phyloP scores from a whole-genome alignment of 2,888 invertebrate genomes.

The Tachina grossa region DNA sequence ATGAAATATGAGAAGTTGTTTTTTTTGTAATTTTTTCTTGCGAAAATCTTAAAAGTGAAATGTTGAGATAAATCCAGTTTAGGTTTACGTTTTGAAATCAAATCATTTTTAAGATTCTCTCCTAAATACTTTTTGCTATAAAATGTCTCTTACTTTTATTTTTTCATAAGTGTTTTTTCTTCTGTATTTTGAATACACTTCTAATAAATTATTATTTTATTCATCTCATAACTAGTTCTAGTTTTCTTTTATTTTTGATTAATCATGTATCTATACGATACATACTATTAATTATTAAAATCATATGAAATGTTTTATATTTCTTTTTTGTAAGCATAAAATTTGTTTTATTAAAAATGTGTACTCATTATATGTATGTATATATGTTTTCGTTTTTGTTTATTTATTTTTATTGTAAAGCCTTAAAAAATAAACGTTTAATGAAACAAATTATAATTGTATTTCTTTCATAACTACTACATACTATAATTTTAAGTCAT shows the following conservation, averaged over 20 bases:
- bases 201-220: constrained; percentile 55
- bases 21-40: not conserved
- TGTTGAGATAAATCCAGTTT: not conserved
- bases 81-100: not conserved
- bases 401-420: constrained; percentile 51
- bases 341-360: constrained; percentile 56
- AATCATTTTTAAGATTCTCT: constrained; percentile 55
- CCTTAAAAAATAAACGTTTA: constrained; percentile 52
- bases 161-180: constrained; percentile 50
- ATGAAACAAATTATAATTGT: constrained; percentile 55
- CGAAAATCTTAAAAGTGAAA: constrained; percentile 43
- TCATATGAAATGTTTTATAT: constrained; percentile 40
- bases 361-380: constrained; percentile 27
- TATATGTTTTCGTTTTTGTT: constrained; percentile 9
- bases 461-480: constrained; percentile 5
- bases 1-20: constrained; percentile 42
- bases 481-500: constrained; percentile 24
- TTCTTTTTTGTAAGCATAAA: constrained; percentile 57
- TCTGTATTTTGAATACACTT: constrained; percentile 65
- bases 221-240: constrained; percentile 49
- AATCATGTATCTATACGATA: constrained; percentile 24
- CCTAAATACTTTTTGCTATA: constrained; percentile 57
- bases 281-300: constrained; percentile 52
- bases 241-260: constrained; percentile 31
- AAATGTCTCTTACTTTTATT: constrained; percentile 9